These are phyloP conservation scores for Coenonympha arcania DNA, from an alignment of 2,888 invertebrate genomes.

Conservation along the genomic window DNA sequence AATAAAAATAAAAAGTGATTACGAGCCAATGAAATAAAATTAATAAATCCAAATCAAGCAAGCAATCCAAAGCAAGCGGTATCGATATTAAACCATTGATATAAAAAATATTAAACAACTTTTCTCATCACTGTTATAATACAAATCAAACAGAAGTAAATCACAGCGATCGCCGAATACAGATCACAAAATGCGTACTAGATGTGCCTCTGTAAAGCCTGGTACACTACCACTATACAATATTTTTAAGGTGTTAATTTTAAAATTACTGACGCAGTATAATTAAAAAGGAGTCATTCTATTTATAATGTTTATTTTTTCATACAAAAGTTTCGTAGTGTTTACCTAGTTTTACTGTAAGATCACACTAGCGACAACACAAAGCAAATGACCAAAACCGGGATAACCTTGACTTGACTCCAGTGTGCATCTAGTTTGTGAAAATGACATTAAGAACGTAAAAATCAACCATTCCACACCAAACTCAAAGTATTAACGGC, in stretches of 20 bases:
- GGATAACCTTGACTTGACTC: too few species aligned
- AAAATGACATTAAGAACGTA: too few species aligned
- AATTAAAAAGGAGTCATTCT: too few species aligned
- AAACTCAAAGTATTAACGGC: too few species aligned
- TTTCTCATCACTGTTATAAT: constrained; percentile 9
- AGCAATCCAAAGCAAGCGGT: neutral
- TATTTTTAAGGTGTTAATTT: neutral
- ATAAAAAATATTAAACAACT: constrained; percentile 5
- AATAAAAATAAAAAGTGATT: neutral
- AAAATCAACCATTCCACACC: too few species aligned
- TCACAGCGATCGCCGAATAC: constrained; percentile 8
- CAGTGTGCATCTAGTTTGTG: too few species aligned
- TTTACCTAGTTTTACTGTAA: constrained; percentile 4
- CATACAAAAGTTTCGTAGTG: constrained; percentile 10
- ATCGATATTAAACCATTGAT: neutral
- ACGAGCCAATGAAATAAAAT: too few species aligned
- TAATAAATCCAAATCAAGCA: neutral
- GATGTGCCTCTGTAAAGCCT: constrained; percentile 12
- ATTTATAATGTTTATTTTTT: neutral
- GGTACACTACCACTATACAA: too few species aligned
- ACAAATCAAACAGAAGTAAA: constrained; percentile 1
- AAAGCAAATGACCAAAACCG: too few species aligned
- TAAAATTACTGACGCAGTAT: too few species aligned
- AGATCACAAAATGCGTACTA: constrained; percentile 15
- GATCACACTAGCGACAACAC: constrained; percentile 19